These are phyloP conservation scores for Etheostoma perlongum DNA, from an alignment of 2,797 vertebrate species.

Conservation along the genomic window DNA sequence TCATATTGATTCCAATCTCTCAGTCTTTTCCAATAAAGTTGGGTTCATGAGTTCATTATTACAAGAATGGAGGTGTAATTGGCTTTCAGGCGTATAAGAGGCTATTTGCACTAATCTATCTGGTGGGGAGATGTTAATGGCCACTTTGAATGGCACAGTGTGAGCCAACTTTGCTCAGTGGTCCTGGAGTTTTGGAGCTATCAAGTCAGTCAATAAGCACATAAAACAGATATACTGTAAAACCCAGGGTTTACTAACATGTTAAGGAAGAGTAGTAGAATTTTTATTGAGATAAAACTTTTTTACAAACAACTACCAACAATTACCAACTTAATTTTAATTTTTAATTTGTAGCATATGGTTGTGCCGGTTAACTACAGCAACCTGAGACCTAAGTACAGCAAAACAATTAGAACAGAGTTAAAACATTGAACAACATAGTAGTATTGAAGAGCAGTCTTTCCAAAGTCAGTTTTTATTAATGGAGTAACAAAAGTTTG, in stretches of 20 bases:
- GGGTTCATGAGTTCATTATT: slow-evolving; percentile 85
- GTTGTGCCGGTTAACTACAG: not conserved
- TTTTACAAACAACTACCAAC: not conserved
- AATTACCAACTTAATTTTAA: not conserved
- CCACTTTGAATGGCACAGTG: slow-evolving; percentile 68
- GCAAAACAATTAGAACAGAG: too few relatives aligned
- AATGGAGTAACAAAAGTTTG: too few relatives aligned
- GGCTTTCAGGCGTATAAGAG: slow-evolving; percentile 76
- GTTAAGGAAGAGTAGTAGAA: not conserved
- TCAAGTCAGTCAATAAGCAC: slow-evolving; percentile 65
- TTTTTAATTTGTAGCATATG: not conserved
- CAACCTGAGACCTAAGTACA: too few relatives aligned
- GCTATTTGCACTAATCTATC: slow-evolving; percentile 79
- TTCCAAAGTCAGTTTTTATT: too few relatives aligned
- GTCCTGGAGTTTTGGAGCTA: slow-evolving; percentile 49
- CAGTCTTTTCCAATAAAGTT: slow-evolving; percentile 79
- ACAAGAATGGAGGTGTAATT: slow-evolving; percentile 82
- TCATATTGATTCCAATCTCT: slow-evolving; percentile 82
- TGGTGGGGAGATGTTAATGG: slow-evolving; percentile 70
- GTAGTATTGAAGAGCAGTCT: too few relatives aligned
- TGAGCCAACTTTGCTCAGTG: slow-evolving; percentile 56
- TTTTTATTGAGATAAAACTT: not conserved
- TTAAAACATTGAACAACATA: too few relatives aligned
- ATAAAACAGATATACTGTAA: slow-evolving; percentile 65
- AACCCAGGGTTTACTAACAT: slow-evolving; percentile 45